These are phyloP conservation scores for Athripsodes cinereus DNA, from an alignment of 2,888 invertebrate genomes.

Conservation along the genomic window DNA sequence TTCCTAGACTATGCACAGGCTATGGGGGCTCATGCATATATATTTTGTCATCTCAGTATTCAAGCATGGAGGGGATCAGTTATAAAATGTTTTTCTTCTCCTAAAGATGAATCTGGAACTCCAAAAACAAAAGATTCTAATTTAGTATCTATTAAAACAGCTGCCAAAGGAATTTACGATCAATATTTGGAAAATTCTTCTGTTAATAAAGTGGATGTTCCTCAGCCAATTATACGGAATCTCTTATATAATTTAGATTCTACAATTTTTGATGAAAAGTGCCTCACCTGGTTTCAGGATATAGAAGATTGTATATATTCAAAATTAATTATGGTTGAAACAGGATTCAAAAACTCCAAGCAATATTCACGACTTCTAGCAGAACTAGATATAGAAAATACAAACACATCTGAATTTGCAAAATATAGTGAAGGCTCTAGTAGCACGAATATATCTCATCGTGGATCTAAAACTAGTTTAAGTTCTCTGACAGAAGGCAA, in stretches of 20 bases:
- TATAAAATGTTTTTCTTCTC: conserved; percentile 16
- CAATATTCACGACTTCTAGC: conserved; percentile 23
- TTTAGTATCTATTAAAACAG: conserved; percentile 41
- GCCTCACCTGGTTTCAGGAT: conserved; percentile 78
- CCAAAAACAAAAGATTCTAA: conserved; percentile 5
- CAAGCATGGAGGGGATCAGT: conserved; percentile 45
- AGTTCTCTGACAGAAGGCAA: conserved; percentile 16
- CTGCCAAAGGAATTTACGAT: conserved; percentile 67
- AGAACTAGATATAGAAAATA: conserved; percentile 24
- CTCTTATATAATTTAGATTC: conserved; percentile 55
- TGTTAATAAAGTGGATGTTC: conserved; percentile 56
- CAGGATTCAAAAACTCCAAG: conserved; percentile 21
- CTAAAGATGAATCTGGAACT: not conserved
- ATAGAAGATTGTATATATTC: conserved; percentile 64
- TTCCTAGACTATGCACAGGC: conserved; percentile 71
- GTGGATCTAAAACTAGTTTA: conserved; percentile 20
- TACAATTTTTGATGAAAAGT: conserved; percentile 53
- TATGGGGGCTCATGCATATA: conserved; percentile 62
- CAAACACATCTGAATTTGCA: conserved; percentile 12
- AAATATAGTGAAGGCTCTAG: conserved; percentile 8
- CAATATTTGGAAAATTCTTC: conserved; percentile 72
- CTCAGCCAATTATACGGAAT: conserved; percentile 54
- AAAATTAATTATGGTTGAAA: conserved; percentile 21
- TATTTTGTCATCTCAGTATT: conserved; percentile 74
- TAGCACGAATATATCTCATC: not conserved